Evolutionary conservation across 2,797 vertebrate genomes (phyloP).

Genomic region (Schizopygopsis malacanthus): DNA sequence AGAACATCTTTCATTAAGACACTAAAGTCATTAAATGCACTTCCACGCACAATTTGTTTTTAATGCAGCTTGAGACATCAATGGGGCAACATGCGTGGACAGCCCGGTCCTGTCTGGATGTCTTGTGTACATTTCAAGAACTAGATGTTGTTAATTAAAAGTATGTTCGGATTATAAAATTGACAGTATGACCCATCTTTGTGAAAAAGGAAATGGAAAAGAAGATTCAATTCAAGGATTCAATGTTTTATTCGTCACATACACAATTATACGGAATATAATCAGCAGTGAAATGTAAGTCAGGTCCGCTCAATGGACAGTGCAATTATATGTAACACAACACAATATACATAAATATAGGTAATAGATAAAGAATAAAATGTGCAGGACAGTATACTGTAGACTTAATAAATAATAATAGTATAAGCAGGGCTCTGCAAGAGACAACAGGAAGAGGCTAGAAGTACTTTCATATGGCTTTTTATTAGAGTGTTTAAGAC

Average conservation of each 20-base stretch:
- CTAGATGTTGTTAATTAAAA: neutral
- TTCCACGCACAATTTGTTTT: slow-evolving; percentile 65
- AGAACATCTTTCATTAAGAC: slow-evolving; percentile 61
- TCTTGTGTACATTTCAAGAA: neutral
- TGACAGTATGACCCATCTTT: neutral
- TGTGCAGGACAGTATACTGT: too few relatives aligned
- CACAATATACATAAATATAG: too few relatives aligned
- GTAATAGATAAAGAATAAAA: too few relatives aligned
- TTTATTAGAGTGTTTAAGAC: slow-evolving; percentile 76
- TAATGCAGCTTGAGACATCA: slow-evolving; percentile 62
- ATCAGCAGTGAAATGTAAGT: too few relatives aligned
- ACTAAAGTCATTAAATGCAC: slow-evolving; percentile 69
- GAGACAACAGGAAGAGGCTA: slow-evolving; percentile 58
- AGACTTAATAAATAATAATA: too few relatives aligned
- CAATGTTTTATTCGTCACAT: too few relatives aligned
- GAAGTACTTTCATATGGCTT: slow-evolving; percentile 73
- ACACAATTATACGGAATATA: too few relatives aligned
- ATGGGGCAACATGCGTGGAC: slow-evolving; percentile 53
- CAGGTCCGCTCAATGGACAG: too few relatives aligned
- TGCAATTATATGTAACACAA: too few relatives aligned
- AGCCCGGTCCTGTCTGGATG: slow-evolving; percentile 40
- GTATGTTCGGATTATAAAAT: neutral
- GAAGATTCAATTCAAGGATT: slow-evolving; percentile 21
- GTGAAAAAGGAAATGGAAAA: slow-evolving; percentile 26
- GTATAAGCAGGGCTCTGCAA: neutral